Evolutionary conservation across 1,140 invertebrate genomes (phyloP).

Genomic region (Brachionus asplanchnoidis): DNA sequence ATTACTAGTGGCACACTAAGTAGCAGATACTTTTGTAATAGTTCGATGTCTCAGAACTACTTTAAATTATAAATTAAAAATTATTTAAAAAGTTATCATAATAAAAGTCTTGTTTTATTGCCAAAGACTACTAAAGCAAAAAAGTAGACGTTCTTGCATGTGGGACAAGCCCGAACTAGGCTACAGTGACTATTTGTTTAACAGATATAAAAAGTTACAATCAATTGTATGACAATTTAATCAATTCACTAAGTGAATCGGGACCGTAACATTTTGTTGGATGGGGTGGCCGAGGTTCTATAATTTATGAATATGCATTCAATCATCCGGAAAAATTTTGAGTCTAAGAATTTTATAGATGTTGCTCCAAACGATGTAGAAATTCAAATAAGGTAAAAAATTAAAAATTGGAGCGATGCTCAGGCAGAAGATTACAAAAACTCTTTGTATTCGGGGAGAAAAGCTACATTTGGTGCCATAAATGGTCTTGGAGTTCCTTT

Average conservation of each 20-base stretch:
- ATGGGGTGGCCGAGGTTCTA: slow-evolving; percentile 15
- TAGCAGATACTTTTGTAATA: too few relatives aligned
- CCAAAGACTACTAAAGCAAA: background rate
- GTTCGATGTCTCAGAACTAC: too few relatives aligned
- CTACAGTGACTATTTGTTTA: slow-evolving; percentile 31
- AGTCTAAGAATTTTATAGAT: slow-evolving; percentile 1
- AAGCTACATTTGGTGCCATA: background rate
- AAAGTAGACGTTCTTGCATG: slow-evolving; percentile 27
- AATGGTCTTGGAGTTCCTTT: slow-evolving; percentile 23
- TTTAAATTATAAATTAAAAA: too few relatives aligned
- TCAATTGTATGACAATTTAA: slow-evolving; percentile 6
- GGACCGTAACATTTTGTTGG: background rate
- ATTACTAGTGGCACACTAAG: too few relatives aligned
- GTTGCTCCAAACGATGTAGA: background rate
- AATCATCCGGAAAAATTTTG: background rate
- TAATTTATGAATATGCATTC: slow-evolving; percentile 30
- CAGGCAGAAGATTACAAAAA: slow-evolving; percentile 3
- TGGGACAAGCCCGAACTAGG: slow-evolving; percentile 33
- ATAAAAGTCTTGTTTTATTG: too few relatives aligned
- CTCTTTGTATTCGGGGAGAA: background rate
- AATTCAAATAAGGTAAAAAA: background rate
- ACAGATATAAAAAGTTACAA: background rate
- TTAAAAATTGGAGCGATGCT: background rate
- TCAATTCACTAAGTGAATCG: background rate
- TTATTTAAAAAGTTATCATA: too few relatives aligned